Evolutionary conservation across 2,888 invertebrate genomes (phyloP).

Genomic region (Eumerus sabulonum): DNA sequence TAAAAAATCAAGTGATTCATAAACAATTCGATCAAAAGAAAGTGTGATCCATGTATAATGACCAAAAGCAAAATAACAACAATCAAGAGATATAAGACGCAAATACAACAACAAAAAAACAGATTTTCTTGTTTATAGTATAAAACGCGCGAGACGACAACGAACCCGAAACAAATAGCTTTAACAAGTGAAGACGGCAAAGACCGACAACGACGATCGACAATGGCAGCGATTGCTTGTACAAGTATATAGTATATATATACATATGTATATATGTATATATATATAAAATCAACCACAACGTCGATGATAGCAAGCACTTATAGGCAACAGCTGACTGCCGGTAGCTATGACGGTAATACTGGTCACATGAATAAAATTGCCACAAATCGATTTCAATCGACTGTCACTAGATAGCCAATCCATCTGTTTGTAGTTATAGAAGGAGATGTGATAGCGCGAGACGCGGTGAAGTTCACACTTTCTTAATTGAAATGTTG

Average conservation of each 20-base stretch:
- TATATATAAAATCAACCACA: neutral
- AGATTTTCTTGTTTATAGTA: conserved; percentile 45
- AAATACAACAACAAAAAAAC: conserved; percentile 5
- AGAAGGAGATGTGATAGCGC: too few relatives aligned
- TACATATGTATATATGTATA: too few relatives aligned
- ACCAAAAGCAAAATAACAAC: conserved; percentile 12
- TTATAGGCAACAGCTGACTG: conserved; percentile 43
- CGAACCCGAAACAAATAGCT: conserved; percentile 32
- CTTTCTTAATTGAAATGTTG: conserved; percentile 69
- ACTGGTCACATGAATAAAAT: conserved; percentile 66
- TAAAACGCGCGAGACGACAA: conserved; percentile 40
- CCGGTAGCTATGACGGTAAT: conserved; percentile 43
- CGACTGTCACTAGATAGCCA: conserved; percentile 22
- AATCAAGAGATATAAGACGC: conserved; percentile 25
- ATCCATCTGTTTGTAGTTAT: neutral
- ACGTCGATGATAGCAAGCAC: neutral
- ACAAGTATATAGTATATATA: too few relatives aligned
- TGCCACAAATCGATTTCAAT: conserved; percentile 67
- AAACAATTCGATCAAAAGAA: conserved; percentile 64
- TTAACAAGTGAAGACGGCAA: conserved; percentile 26
- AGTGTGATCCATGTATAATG: conserved; percentile 50
- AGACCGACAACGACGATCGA: conserved; percentile 14
- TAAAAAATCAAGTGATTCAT: conserved; percentile 60
- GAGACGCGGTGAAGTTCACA: conserved; percentile 43
- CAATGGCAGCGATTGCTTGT: too few relatives aligned